phyloP scores from a whole-genome alignment of 2,888 invertebrate genomes.

The Linnaemya tessellans region DNA sequence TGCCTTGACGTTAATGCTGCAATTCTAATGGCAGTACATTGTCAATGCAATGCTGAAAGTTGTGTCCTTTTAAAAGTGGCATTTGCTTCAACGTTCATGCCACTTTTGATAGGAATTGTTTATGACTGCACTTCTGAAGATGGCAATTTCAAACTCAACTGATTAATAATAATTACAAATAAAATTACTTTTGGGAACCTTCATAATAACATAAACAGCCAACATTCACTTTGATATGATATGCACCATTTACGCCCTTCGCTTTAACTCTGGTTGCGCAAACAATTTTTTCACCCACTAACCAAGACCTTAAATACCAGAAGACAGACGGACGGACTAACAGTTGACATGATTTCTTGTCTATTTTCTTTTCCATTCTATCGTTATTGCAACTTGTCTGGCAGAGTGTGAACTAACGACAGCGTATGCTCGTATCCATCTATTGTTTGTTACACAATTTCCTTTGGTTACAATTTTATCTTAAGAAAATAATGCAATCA shows the following conservation, averaged over 20 bases:
- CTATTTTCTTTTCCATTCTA: not conserved
- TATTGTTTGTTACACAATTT: constrained; percentile 57
- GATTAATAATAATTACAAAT: not conserved
- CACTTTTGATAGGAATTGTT: too few species aligned
- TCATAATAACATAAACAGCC: not conserved
- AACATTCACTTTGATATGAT: not conserved
- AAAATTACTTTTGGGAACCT: not conserved
- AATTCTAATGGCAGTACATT: too few species aligned
- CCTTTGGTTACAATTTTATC: constrained; percentile 12
- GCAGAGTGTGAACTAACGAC: constrained; percentile 22
- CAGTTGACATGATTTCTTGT: constrained; percentile 30
- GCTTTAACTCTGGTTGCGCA: not conserved
- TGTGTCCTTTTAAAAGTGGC: too few species aligned
- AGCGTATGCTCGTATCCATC: not conserved
- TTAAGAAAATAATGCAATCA: constrained; percentile 18
- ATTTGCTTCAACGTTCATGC: too few species aligned
- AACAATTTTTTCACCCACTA: constrained; percentile 38
- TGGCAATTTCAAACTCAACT: not conserved
- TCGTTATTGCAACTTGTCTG: not conserved
- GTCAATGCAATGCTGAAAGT: too few species aligned
- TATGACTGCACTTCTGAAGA: too few species aligned
- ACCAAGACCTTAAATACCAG: constrained; percentile 9
- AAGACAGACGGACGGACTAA: not conserved
- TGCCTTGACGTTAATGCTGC: too few species aligned
- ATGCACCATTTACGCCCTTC: constrained; percentile 14